phyloP scores from a whole-genome alignment of 2,888 invertebrate species.

The Hypomecis atomaria region DNA sequence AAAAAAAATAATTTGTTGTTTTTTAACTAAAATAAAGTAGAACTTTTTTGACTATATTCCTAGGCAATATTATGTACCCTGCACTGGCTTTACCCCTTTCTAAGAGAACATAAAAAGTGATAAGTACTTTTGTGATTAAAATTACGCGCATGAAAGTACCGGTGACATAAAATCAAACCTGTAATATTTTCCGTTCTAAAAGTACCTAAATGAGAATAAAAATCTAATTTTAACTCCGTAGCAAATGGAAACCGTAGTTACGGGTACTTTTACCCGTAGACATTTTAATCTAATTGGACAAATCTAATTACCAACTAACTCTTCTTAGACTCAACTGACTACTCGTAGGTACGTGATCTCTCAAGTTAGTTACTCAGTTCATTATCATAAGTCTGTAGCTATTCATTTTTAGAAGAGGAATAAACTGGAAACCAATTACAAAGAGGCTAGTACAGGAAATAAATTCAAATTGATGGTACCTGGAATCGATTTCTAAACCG shows the following conservation, averaged over 20 bases:
- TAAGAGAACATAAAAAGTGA: too few species aligned
- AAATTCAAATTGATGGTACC: slow-evolving; percentile 64
- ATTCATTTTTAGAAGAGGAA: slow-evolving; percentile 4
- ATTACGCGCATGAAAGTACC: too few species aligned
- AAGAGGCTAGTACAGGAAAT: slow-evolving; percentile 64
- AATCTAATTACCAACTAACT: slow-evolving; percentile 12
- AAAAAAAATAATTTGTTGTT: too few species aligned
- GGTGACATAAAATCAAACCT: too few species aligned
- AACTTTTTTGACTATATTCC: too few species aligned
- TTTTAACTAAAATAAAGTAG: too few species aligned
- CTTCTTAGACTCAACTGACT: not conserved
- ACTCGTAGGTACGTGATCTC: not conserved
- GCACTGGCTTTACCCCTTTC: too few species aligned
- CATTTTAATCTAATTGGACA: slow-evolving; percentile 25
- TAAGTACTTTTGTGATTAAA: too few species aligned
- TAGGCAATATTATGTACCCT: too few species aligned
- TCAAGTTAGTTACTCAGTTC: slow-evolving; percentile 13
- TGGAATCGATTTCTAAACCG: slow-evolving; percentile 74
- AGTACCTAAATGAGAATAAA: too few species aligned
- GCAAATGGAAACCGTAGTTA: slow-evolving; percentile 33
- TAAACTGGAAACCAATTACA: slow-evolving; percentile 54
- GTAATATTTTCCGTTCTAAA: too few species aligned
- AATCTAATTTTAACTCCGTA: slow-evolving; percentile 18
- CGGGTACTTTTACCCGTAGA: not conserved
- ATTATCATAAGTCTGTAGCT: slow-evolving; percentile 42